phyloP scores from a whole-genome alignment of 1,140 invertebrate species.

The Cherax quadricarinatus region DNA sequence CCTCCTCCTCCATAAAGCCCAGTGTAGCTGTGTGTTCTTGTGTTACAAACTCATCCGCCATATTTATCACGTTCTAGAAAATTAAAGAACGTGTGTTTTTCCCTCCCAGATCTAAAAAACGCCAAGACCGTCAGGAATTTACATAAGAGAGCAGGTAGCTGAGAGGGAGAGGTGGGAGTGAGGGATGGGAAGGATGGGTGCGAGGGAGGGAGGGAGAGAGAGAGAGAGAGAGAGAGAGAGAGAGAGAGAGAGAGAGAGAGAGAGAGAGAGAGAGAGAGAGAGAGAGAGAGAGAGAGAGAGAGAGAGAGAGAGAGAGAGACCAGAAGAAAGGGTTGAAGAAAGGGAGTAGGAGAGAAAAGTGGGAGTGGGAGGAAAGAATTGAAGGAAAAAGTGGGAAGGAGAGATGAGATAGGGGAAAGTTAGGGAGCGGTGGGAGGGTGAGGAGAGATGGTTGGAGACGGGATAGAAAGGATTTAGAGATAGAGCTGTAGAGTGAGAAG shows the following conservation, averaged over 20 bases:
- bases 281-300: not conserved
- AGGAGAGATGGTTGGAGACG: not conserved
- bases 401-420: not conserved
- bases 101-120: slow-evolving; percentile 44
- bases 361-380: too few relatives aligned
- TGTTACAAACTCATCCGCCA: slow-evolving; percentile 43
- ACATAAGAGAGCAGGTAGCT: slow-evolving; percentile 61
- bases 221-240: not conserved
- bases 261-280: not conserved
- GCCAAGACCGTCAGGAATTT: slow-evolving; percentile 42
- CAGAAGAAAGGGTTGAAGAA: not conserved
- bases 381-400: too few relatives aligned
- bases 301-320: too few relatives aligned
- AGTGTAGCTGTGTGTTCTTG: slow-evolving; percentile 21
- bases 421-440: not conserved
- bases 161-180: not conserved
- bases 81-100: slow-evolving; percentile 63
- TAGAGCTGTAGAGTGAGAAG: not conserved
- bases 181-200: too few relatives aligned
- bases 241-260: not conserved
- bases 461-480: not conserved
- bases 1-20: not conserved
- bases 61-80: slow-evolving; percentile 63
- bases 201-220: not conserved
- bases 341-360: not conserved